phyloP scores from a whole-genome alignment of 2,888 invertebrate species.

The Bhutanitis thaidina region DNA sequence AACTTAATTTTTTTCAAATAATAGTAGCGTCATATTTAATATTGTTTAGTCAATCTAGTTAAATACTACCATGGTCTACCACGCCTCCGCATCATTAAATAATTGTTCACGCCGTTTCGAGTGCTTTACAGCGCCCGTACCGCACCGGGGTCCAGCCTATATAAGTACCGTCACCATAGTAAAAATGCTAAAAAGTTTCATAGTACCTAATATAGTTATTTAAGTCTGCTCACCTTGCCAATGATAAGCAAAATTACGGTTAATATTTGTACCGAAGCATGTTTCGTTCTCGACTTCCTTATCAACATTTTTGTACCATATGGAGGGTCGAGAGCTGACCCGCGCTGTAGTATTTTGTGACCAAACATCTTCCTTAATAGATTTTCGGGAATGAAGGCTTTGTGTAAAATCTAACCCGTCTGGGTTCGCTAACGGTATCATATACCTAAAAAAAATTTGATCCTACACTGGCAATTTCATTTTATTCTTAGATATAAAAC shows the following conservation, averaged over 20 bases:
- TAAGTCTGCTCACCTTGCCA: slow-evolving; percentile 58
- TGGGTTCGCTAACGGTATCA: slow-evolving; percentile 66
- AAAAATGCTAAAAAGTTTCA: too few relatives aligned
- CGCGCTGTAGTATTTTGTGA: slow-evolving; percentile 46
- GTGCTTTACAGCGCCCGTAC: too few relatives aligned
- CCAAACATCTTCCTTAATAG: slow-evolving; percentile 47
- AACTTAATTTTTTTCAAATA: too few relatives aligned
- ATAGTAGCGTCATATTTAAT: too few relatives aligned
- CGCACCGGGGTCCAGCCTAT: too few relatives aligned
- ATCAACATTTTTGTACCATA: slow-evolving; percentile 68
- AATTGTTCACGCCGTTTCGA: too few relatives aligned
- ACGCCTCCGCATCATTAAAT: too few relatives aligned
- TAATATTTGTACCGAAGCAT: slow-evolving; percentile 66
- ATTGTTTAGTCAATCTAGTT: too few relatives aligned
- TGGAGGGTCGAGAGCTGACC: slow-evolving; percentile 38
- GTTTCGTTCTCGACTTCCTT: slow-evolving; percentile 31
- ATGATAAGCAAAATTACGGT: slow-evolving; percentile 71
- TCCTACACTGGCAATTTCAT: too few relatives aligned
- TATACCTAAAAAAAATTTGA: slow-evolving; percentile 44
- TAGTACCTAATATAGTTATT: neutral
- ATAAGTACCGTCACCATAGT: too few relatives aligned
- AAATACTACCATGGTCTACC: too few relatives aligned
- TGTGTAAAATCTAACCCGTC: slow-evolving; percentile 62
- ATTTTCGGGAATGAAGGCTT: slow-evolving; percentile 32
- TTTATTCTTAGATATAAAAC: too few relatives aligned